Percentiles rank a stretch among this genome's conserved stretches.
Conservation (phyloP, 2,888 invertebrate genomes). For the Anaspis maculata region DNA sequence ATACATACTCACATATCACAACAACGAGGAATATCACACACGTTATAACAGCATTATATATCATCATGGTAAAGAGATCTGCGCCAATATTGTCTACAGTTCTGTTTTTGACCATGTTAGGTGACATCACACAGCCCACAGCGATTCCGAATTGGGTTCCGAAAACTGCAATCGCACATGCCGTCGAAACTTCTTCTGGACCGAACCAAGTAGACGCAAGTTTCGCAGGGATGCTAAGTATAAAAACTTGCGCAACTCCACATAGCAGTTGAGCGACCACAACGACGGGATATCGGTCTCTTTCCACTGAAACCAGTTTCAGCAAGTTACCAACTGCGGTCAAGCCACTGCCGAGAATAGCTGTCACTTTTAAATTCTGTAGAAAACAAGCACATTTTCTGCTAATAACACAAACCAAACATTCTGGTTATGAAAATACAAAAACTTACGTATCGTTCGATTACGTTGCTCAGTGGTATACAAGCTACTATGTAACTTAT, state of each 20-base stretch:
- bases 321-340: constrained; percentile 54
- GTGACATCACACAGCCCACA: constrained; percentile 18
- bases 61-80: constrained; percentile 19
- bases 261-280: constrained; percentile 53
- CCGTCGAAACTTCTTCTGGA: constrained; percentile 82
- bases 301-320: constrained; percentile 52
- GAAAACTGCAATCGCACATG: constrained; percentile 94
- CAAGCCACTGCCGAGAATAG: constrained; percentile 46
- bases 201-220: constrained; percentile 80
- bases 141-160: constrained; percentile 71
- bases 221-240: constrained; percentile 57
- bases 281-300: constrained; percentile 53
- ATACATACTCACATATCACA: constrained; percentile 35
- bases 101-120: constrained; percentile 21
- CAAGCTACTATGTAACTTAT: constrained; percentile 88
- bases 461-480: constrained; percentile 87
- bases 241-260: constrained; percentile 53
- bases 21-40: constrained; percentile 2
- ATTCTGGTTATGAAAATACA: neutral
- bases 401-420: neutral
- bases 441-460: constrained; percentile 29
- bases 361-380: constrained; percentile 47
- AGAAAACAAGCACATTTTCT: neutral
- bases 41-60: constrained; percentile 19
- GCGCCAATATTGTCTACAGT: constrained; percentile 15